Evolutionary conservation across 1,140 invertebrate species (phyloP).

Genomic region (Elysia chlorotica): DNA sequence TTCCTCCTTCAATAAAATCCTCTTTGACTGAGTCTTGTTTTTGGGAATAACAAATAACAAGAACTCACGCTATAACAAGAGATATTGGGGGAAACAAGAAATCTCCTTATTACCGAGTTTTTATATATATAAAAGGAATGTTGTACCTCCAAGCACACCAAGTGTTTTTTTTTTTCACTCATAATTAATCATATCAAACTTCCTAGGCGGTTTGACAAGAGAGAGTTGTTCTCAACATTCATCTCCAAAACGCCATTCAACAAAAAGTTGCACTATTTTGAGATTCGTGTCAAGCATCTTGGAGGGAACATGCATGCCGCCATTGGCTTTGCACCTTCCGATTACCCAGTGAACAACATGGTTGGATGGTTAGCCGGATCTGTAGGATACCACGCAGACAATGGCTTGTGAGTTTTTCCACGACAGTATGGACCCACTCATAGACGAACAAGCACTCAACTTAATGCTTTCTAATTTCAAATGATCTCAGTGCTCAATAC

Average conservation of each 20-base stretch:
- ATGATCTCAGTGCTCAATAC: no score
- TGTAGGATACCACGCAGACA: constrained; percentile 36
- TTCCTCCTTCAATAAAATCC: no score
- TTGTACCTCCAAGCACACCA: not conserved
- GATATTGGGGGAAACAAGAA: no score
- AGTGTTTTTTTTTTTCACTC: not conserved
- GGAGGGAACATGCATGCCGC: constrained; percentile 17
- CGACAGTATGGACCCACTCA: no score
- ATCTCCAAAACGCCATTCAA: constrained; percentile 40
- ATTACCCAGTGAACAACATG: constrained; percentile 29
- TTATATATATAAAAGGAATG: no score
- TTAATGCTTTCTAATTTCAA: no score
- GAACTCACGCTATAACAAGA: no score
- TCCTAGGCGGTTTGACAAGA: constrained; percentile 25
- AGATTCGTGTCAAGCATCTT: constrained; percentile 25
- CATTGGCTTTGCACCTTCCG: constrained; percentile 32
- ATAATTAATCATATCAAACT: no score
- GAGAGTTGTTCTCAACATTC: constrained; percentile 27
- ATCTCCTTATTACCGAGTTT: no score
- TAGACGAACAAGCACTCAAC: no score
- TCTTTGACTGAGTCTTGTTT: no score
- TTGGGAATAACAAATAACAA: no score
- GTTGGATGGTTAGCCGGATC: constrained; percentile 30
- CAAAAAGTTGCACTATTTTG: constrained; percentile 33
- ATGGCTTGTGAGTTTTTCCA: constrained; percentile 21